Conservation (phyloP, 2,888 invertebrate genomes). For the Drosophila bunnanda region DNA sequence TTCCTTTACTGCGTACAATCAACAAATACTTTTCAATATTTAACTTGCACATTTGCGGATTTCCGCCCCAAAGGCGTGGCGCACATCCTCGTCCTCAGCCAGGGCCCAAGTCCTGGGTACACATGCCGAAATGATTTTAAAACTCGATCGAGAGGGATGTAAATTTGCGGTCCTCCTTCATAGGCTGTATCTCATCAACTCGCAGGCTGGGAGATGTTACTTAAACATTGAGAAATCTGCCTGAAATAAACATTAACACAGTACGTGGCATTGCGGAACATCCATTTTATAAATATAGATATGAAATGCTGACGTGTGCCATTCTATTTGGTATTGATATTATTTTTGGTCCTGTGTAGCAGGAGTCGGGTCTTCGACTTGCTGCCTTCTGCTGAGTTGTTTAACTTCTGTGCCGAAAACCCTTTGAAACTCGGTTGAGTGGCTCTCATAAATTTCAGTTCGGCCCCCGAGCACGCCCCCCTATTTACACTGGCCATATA, state of each 20-base stretch:
- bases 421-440: constrained; percentile 55
- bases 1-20: constrained; percentile 52
- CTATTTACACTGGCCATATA: constrained; percentile 51
- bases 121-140: neutral
- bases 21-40: constrained; percentile 61
- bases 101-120: constrained; percentile 5
- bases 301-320: neutral
- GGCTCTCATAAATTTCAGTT: constrained; percentile 47
- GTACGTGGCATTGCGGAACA: neutral
- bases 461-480: constrained; percentile 13
- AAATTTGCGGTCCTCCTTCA: neutral
- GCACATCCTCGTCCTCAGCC: constrained; percentile 10
- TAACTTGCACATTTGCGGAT: constrained; percentile 60
- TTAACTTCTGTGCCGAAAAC: constrained; percentile 46
- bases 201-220: neutral
- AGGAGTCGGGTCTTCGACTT: constrained; percentile 3
- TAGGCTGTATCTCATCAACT: neutral
- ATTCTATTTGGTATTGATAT: neutral
- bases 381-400: constrained; percentile 22
- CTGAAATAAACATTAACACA: neutral
- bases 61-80: constrained; percentile 42
- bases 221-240: neutral
- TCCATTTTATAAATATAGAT: neutral
- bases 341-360: constrained; percentile 5
- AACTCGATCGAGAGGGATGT: neutral